Base-by-base conservation (phyloP, 2,797 vertebrate genomes). In the Emys orbicularis region DNA sequence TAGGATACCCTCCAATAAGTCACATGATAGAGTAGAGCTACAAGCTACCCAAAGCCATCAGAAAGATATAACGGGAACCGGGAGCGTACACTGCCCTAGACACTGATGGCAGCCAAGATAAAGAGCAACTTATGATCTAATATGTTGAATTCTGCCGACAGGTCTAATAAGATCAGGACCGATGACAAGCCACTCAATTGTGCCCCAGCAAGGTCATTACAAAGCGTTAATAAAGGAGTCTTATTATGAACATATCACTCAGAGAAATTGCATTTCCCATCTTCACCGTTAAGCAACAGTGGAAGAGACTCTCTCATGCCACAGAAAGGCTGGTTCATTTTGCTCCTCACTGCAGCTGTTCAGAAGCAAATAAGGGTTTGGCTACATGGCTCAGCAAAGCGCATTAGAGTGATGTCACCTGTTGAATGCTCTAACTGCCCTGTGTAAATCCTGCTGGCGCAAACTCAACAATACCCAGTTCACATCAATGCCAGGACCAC, bases 141-240 rank as follows among this genome's bases (percentile, higher is more conserved):
- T 87, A 21, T 81, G 11, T 84, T 65, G 1, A 65, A 83, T 16
- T 89, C 85, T 12, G 2, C 85, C 37, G 3, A 92, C 41, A 13
- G 86, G 89, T 95, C 93, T 94, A 96, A 96, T 93, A 59, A 90
- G 96, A 94, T 34, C 85, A 94, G 95, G 96, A 97, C 86, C 19
- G 94, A 97, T 96, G 96, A 97, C 90, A 89, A 96, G 96, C 94
- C 90, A 56, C 90, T 97, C 96, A 83, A 72, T 92, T 94, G 96
- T 95, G 95, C 89, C 94, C 92, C 41, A 0, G 89, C 93, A 95
- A 98, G 95, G 97, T 96, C 96, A 44, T 96, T 87, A 91, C 77
- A 12, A 44, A 90, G 88, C 96, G 89, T 97, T 96, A 96, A 95
- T 96, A 96, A 96, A 52, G 3, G 88, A 96, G 85, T 9, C 83